Evolutionary conservation across 2,113 vertebrate species (phyloP).

Genomic region (Chaetops frenatus): DNA sequence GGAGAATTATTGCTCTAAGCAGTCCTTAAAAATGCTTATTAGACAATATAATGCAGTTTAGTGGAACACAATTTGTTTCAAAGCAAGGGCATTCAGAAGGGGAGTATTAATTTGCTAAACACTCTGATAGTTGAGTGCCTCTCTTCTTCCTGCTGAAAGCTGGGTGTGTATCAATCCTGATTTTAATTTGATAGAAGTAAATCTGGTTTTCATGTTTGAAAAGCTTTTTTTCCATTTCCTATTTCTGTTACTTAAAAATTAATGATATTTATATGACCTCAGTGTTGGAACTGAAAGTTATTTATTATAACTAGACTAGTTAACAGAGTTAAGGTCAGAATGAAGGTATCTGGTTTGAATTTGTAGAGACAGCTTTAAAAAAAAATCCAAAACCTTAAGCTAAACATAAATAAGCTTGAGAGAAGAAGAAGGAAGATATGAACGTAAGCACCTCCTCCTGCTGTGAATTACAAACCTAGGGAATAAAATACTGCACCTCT

Average conservation of each 20-base stretch:
- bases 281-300: not conserved
- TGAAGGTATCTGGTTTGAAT: not conserved
- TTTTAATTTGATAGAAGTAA: not conserved
- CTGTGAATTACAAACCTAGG: not conserved
- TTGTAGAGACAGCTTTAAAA: not conserved
- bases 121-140: not conserved
- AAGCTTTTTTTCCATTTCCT: not conserved
- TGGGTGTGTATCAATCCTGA: not conserved
- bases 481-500: not conserved
- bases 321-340: not conserved
- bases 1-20: not conserved
- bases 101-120: not conserved
- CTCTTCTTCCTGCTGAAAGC: not conserved
- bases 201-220: not conserved
- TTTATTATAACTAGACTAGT: not conserved
- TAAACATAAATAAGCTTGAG: not conserved
- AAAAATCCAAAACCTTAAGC: not conserved
- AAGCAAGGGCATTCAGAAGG: not conserved
- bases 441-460: not conserved
- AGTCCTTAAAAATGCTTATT: not conserved
- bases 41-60: not conserved
- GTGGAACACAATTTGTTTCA: not conserved
- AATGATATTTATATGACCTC: not conserved
- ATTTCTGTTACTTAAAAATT: not conserved
- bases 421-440: not conserved